A percentile compares a stretch with the other conserved stretches of the same genome.
Evolutionary conservation across 2,113 vertebrate species (phyloP).

Genomic region (Thomomys bottae): DNA sequence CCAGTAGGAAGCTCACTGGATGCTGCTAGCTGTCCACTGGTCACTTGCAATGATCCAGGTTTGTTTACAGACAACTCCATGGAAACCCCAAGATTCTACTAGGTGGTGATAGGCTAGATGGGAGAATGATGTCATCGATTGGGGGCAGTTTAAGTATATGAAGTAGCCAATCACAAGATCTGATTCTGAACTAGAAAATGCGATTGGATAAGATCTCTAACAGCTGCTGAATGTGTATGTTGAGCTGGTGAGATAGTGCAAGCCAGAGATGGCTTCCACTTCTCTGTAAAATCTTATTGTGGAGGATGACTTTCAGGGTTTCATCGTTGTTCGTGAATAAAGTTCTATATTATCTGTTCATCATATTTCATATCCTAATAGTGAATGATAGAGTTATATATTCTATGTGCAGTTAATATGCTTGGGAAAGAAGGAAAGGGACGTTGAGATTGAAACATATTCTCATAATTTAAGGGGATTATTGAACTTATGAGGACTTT

Average conservation of each 20-base stretch:
- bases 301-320: neutral
- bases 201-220: neutral
- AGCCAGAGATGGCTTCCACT: too few relatives aligned
- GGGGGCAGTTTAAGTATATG: constrained; percentile 30
- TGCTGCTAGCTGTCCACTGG: neutral
- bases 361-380: neutral
- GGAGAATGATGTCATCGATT: constrained; percentile 63
- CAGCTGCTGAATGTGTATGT: too few relatives aligned
- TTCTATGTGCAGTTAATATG: too few relatives aligned
- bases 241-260: too few relatives aligned
- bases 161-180: constrained; percentile 15
- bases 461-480: too few relatives aligned
- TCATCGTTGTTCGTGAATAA: neutral
- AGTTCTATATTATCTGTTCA: neutral
- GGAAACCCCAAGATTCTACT: constrained; percentile 61
- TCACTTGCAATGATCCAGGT: constrained; percentile 39
- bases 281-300: neutral
- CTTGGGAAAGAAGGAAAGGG: too few relatives aligned
- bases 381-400: neutral
- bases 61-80: constrained; percentile 32
- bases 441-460: too few relatives aligned
- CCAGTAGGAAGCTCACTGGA: constrained; percentile 13
- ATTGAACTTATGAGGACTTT: too few relatives aligned
- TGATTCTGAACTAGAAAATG: neutral
- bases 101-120: constrained; percentile 28